Conservation (phyloP, 1,140 invertebrate species). For the Wasmannia auropunctata region DNA sequence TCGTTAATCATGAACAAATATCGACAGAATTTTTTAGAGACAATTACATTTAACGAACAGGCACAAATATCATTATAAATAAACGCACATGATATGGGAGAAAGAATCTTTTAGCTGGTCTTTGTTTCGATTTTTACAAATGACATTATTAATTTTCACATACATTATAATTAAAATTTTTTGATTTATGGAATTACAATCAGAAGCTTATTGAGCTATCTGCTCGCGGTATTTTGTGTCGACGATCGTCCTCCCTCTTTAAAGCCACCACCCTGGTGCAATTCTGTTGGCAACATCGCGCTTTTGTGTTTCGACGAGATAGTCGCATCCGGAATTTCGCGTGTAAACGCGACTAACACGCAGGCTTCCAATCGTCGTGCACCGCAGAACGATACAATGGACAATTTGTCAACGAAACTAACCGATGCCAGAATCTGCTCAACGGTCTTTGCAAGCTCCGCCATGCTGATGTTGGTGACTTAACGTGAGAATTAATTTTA, state of each 20-base stretch:
- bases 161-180: slow-evolving; percentile 25
- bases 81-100: not conserved
- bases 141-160: slow-evolving; percentile 62
- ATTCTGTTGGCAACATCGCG: slow-evolving; percentile 57
- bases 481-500: slow-evolving; percentile 62
- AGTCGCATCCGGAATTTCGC: slow-evolving; percentile 67
- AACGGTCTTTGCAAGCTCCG: slow-evolving; percentile 56
- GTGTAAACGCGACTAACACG: slow-evolving; percentile 70
- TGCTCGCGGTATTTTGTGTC: slow-evolving; percentile 63
- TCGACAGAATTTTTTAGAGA: slow-evolving; percentile 8
- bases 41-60: not conserved
- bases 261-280: slow-evolving; percentile 9
- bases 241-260: not conserved
- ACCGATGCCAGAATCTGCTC: slow-evolving; percentile 62
- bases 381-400: slow-evolving; percentile 70
- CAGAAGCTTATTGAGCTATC: slow-evolving; percentile 67
- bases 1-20: slow-evolving; percentile 2
- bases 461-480: slow-evolving; percentile 50
- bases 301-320: slow-evolving; percentile 65
- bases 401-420: slow-evolving; percentile 75
- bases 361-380: slow-evolving; percentile 67
- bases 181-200: slow-evolving; percentile 65
- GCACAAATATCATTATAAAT: not conserved
- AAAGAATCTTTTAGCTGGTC: not conserved
- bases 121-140: not conserved